Evolutionary conservation across 2,888 invertebrate genomes (phyloP), one percentile per base, ranked within the genome.

Genomic region (Yponomeuta plumbellus): DNA sequence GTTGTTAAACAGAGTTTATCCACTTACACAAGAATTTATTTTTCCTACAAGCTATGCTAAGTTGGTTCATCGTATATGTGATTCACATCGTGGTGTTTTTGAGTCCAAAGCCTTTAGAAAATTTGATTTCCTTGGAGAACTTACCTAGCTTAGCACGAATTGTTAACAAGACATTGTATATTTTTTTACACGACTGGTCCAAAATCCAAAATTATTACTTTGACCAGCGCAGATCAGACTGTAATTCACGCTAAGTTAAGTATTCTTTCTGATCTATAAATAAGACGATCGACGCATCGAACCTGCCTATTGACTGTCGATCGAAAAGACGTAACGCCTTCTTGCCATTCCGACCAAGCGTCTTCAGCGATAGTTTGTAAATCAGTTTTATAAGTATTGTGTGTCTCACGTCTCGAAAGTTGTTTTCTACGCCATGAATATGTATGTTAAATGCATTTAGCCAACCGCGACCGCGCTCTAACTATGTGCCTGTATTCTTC

Each of bases 401-500:
- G 23, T 59, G 23, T 59, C 59, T 59, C 17, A 13, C 13, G 11
- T 21, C 63, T 40, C 63, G 88, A 88, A 89, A 89, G 89, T 87
- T 74, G 79, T 81, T 83, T 87, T 86, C 84, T 83, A 84, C 77
- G 75, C 70, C 78, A 83, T 85, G 77, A 81, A 82, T 83, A 85
- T 86, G 83, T 78, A 86, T 85, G 80, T 65, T 20, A 57, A 64
- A 57, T 57, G 65, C 26, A 20, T 13, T 65, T 57, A 56, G 26
- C 57, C 57, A 39, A 65, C 23, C 65, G 26, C 20, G 56, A 56
- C 26, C 44, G 44, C 13, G 44, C 17, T 52, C 17, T 52, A 52
- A 52, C 44, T 52, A 52, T 52, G 17, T 52, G 44, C 44, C 17
- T 52, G 44, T 52, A 13, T 13, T 52, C 44, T 59, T 21, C 22